Conservation (phyloP, 2,888 invertebrate genomes). For the Heteromyza rotundicornis region DNA sequence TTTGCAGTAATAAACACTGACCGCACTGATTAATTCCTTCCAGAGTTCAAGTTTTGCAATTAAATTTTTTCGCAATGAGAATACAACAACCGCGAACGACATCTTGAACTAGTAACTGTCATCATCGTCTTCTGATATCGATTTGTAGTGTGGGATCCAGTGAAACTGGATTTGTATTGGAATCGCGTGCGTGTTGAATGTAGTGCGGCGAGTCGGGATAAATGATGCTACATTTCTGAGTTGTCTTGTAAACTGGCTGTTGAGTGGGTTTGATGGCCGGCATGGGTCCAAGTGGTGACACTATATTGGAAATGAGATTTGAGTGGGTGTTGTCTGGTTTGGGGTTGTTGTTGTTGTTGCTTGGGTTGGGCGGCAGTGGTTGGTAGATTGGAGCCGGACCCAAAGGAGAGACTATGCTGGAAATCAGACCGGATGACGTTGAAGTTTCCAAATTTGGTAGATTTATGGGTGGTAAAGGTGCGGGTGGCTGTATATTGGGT, state of each 20-base stretch:
- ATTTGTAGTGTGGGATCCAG: slow-evolving; percentile 21
- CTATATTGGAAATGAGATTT: neutral
- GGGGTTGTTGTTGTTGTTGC: neutral
- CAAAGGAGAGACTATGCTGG: too few relatives aligned
- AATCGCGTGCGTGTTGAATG: slow-evolving; percentile 17
- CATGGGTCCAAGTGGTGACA: slow-evolving; percentile 20
- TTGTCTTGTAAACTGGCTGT: slow-evolving; percentile 23
- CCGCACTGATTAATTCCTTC: neutral
- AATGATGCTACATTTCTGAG: slow-evolving; percentile 23
- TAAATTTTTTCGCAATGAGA: too few relatives aligned
- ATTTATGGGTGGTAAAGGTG: neutral
- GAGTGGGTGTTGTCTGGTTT: neutral
- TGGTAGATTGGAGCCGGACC: neutral
- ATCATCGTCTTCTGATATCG: slow-evolving; percentile 36
- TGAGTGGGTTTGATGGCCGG: slow-evolving; percentile 21
- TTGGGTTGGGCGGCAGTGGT: neutral
- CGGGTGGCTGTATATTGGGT: neutral
- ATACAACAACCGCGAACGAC: too few relatives aligned
- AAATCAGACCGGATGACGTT: too few relatives aligned
- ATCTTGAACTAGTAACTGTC: neutral
- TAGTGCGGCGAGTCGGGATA: slow-evolving; percentile 36
- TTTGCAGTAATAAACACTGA: too few relatives aligned
- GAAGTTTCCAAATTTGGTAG: too few relatives aligned
- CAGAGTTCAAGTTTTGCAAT: neutral
- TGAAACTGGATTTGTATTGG: slow-evolving; percentile 12